phyloP scores from a whole-genome alignment of 2,797 vertebrate species.

The Spinibarbus caldwelli region DNA sequence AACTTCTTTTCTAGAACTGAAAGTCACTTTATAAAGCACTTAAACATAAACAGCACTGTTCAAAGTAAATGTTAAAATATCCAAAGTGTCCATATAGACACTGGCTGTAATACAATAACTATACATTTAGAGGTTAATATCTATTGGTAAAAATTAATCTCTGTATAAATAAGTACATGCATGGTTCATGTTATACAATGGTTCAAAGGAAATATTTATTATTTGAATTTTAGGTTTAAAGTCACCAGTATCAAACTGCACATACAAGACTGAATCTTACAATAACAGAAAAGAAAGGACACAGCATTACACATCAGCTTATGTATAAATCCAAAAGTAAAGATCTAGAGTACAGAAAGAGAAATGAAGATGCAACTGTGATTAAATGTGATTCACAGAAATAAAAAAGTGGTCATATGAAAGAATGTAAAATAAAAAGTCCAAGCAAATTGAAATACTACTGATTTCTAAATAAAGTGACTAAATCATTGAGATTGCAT shows the following conservation, averaged over 20 bases:
- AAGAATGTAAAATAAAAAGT: neutral
- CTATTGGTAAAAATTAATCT: neutral
- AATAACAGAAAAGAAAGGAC: neutral
- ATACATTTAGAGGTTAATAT: no score
- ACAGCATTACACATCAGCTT: neutral
- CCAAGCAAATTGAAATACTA: neutral
- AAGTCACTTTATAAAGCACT: neutral
- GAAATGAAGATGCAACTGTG: neutral
- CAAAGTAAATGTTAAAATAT: neutral
- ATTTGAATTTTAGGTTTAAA: constrained; percentile 59
- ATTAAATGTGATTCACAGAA: neutral
- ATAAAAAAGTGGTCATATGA: neutral
- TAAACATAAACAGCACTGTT: neutral
- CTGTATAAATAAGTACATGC: neutral
- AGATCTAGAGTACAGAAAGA: neutral
- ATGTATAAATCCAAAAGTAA: neutral
- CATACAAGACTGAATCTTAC: neutral
- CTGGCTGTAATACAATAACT: no score
- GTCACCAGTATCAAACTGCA: neutral
- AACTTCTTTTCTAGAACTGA: neutral
- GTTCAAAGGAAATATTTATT: constrained; percentile 1
- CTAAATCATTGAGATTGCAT: no score
- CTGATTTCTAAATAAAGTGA: neutral
- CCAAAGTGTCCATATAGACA: no score
- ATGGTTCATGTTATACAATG: neutral